A percentile compares a stretch with the other conserved stretches of the same genome.
phyloP scores from a whole-genome alignment of 1,140 invertebrate genomes.

The Heliconius himera region DNA sequence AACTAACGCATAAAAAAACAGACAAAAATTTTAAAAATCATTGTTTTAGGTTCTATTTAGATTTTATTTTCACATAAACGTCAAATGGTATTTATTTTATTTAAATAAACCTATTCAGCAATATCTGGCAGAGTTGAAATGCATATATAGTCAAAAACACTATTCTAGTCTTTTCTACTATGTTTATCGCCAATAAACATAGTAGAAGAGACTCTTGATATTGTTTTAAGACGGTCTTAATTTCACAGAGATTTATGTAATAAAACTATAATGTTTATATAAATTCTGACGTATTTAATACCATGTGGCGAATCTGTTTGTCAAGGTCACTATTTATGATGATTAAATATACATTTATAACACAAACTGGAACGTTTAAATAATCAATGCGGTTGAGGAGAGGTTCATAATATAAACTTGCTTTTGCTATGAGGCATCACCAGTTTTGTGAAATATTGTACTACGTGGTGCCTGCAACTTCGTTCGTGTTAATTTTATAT shows the following conservation, averaged over 20 bases:
- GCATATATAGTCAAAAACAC: too few species aligned
- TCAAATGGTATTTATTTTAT: too few species aligned
- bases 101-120: too few species aligned
- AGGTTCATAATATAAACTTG: conserved; percentile 2
- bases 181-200: too few species aligned
- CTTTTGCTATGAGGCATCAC: neutral
- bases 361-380: neutral
- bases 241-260: neutral
- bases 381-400: neutral
- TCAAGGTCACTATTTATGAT: conserved; percentile 7
- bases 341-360: conserved; percentile 12
- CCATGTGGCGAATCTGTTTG: conserved; percentile 12
- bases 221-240: neutral
- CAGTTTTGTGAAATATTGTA: neutral
- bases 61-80: too few species aligned
- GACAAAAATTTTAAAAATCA: too few species aligned
- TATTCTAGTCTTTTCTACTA: too few species aligned
- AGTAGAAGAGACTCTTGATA: neutral
- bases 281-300: neutral
- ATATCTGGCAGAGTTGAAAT: too few species aligned
- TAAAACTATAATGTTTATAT: neutral
- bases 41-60: too few species aligned
- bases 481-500: too few species aligned
- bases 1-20: too few species aligned
- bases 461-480: neutral